Evolutionary conservation across 2,797 vertebrate genomes (phyloP).

Genomic region (Sebastolobus altivelis): DNA sequence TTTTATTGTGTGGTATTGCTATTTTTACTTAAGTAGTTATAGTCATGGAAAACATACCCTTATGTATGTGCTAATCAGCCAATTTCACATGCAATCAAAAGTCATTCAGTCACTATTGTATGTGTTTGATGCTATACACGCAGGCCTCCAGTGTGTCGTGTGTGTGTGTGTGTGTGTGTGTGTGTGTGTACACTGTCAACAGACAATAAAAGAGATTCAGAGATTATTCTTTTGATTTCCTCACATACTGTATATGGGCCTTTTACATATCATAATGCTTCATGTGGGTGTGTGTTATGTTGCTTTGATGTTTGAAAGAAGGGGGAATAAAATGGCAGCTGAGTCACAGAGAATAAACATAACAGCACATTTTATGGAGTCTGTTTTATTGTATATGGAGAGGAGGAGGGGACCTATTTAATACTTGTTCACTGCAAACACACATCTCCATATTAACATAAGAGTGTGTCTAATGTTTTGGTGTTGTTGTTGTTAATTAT

Average conservation of each 20-base stretch:
- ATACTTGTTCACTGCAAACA: constrained; percentile 4
- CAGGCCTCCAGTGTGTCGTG: neutral
- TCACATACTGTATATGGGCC: constrained; percentile 8
- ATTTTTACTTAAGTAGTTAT: neutral
- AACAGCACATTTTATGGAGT: constrained; percentile 14
- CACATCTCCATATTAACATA: neutral
- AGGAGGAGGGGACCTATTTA: neutral
- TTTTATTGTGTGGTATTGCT: neutral
- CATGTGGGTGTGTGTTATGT: constrained; percentile 46
- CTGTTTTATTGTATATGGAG: constrained; percentile 17
- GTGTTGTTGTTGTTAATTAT: no score
- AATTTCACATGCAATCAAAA: neutral
- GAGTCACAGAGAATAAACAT: constrained; percentile 57
- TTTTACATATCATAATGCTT: constrained; percentile 29
- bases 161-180: neutral
- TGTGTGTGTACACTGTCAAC: constrained; percentile 16
- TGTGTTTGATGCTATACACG: neutral
- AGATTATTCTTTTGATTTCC: constrained; percentile 45
- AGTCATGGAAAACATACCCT: neutral
- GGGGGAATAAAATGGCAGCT: constrained; percentile 47
- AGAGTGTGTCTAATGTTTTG: no score
- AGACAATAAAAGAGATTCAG: constrained; percentile 27
- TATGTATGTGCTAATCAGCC: neutral
- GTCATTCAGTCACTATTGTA: no score
- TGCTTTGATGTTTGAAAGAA: constrained; percentile 60